Base-by-base conservation (phyloP, 2,888 invertebrate genomes). In the Alentia gelatinosa region DNA sequence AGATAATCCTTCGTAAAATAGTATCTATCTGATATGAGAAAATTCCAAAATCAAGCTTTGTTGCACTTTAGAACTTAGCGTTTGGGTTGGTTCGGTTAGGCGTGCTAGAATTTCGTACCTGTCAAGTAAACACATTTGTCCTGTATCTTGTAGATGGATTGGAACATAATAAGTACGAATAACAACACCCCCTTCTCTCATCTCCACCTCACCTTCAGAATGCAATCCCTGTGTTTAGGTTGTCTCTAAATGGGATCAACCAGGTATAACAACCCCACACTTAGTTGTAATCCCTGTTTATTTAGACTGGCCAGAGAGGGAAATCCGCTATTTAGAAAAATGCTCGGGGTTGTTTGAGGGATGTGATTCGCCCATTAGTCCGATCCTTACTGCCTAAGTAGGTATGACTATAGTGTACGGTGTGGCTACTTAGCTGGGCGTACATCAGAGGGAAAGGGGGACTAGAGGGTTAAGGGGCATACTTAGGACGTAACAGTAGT, bases 251-350 rank as follows among this genome's bases (percentile, higher is more conserved):
- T 30, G 33, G 68, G 68, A 68, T 68, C 68, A 68, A 68, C 68
- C 68, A 68, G n/a, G 23, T 56, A n/a, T n/a, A n/a, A n/a, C n/a
- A n/a, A n/a, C n/a, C 47, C 47, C 47, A 47, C 68, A 68, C n/a
- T 26, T 68, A 68, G 68, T 68, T 12, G 68, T 68, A 68, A 68
- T 68, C 68, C 68, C 26, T n/a, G 68, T 68, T 68, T 68, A 30
- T 68, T 68, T 68, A 30, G 68, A 68, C 68, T 68, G n/a, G 12
- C 30, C 68, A 12, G 30, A 30, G 68, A 68, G 68, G 68, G 33
- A 68, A 68, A 30, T 30, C 68, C 68, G 68, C 68, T 30, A 68
- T 68, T 68, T 68, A 68, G 68, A 68, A 68, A 68, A 68, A 68
- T 68, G 68, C 68, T 30, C 26, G 68, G 33, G 68, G 68, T 30